Percentiles rank a stretch among this genome's conserved stretches.
Conservation (phyloP, 2,888 invertebrate genomes). For the Smittia sp. region DNA sequence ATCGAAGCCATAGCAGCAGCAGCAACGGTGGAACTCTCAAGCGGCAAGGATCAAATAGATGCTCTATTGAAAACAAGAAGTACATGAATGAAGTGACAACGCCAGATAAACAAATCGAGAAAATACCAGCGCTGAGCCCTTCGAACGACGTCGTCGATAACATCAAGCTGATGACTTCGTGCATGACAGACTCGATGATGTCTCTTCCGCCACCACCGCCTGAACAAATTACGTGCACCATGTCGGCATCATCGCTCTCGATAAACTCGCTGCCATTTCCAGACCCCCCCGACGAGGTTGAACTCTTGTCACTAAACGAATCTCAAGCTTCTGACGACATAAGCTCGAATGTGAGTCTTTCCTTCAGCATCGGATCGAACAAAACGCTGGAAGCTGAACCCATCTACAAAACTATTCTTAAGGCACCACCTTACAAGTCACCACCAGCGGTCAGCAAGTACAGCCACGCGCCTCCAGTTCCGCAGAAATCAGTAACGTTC, state of each 20-base stretch:
- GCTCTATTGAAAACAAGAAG: slow-evolving; percentile 50
- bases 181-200: slow-evolving; percentile 57
- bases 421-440: slow-evolving; percentile 52
- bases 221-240: slow-evolving; percentile 49
- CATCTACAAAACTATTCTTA: slow-evolving; percentile 45
- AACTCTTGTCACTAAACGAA: slow-evolving; percentile 60
- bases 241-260: slow-evolving; percentile 63
- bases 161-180: slow-evolving; percentile 43
- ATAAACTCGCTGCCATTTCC: slow-evolving; percentile 80
- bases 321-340: slow-evolving; percentile 61
- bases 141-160: neutral
- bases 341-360: slow-evolving; percentile 38
- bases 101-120: slow-evolving; percentile 44
- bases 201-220: slow-evolving; percentile 72
- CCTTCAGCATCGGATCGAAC: slow-evolving; percentile 43
- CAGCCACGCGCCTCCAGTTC: slow-evolving; percentile 39
- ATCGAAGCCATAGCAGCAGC: slow-evolving; percentile 54
- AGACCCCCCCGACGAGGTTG: slow-evolving; percentile 58
- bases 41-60: slow-evolving; percentile 48
- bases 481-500: slow-evolving; percentile 52
- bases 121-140: neutral
- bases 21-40: slow-evolving; percentile 54
- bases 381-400: slow-evolving; percentile 43
- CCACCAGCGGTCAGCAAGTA: slow-evolving; percentile 45
- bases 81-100: slow-evolving; percentile 50